A percentile compares a stretch with the other conserved stretches of the same genome.
These are phyloP conservation scores for Choloepus hoffmanni DNA, from an alignment of 2,113 vertebrate genomes.

Conservation along the genomic window DNA sequence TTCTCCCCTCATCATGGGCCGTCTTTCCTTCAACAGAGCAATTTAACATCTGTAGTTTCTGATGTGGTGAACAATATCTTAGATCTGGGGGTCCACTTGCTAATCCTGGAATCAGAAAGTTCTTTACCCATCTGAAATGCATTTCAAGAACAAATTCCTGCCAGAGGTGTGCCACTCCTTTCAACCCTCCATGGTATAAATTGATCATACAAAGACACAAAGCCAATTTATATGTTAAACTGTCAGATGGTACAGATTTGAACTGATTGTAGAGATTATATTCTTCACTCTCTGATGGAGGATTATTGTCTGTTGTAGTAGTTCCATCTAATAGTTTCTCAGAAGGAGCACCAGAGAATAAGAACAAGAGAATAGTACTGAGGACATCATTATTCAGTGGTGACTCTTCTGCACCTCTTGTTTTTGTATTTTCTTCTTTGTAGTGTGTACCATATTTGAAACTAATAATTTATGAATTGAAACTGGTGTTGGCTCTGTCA, in stretches of 20 bases:
- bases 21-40: slow-evolving; percentile 98
- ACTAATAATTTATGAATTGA: slow-evolving; percentile 96
- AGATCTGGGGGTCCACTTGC: slow-evolving; percentile 94
- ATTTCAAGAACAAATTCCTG: slow-evolving; percentile 99
- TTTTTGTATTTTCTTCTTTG: slow-evolving; percentile 95
- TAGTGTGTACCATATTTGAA: slow-evolving; percentile 97
- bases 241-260: slow-evolving; percentile 95
- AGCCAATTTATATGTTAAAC: slow-evolving; percentile 95
- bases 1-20: slow-evolving; percentile 92
- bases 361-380: slow-evolving; percentile 95
- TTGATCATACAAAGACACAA: slow-evolving; percentile 97
- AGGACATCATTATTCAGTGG: slow-evolving; percentile 94
- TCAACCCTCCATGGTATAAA: slow-evolving; percentile 96
- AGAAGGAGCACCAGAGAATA: slow-evolving; percentile 94
- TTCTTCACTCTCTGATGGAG: slow-evolving; percentile 88
- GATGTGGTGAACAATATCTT: slow-evolving; percentile 98
- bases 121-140: slow-evolving; percentile 98
- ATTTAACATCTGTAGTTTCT: slow-evolving; percentile 99
- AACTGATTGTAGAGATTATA: slow-evolving; percentile 94
- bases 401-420: slow-evolving; percentile 93
- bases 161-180: slow-evolving; percentile 97
- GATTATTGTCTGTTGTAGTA: slow-evolving; percentile 79
- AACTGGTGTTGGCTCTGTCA: slow-evolving; percentile 95
- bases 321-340: slow-evolving; percentile 89
- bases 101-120: slow-evolving; percentile 93